Base-by-base conservation (phyloP, 2,797 vertebrate species). In the Poecilia picta region DNA sequence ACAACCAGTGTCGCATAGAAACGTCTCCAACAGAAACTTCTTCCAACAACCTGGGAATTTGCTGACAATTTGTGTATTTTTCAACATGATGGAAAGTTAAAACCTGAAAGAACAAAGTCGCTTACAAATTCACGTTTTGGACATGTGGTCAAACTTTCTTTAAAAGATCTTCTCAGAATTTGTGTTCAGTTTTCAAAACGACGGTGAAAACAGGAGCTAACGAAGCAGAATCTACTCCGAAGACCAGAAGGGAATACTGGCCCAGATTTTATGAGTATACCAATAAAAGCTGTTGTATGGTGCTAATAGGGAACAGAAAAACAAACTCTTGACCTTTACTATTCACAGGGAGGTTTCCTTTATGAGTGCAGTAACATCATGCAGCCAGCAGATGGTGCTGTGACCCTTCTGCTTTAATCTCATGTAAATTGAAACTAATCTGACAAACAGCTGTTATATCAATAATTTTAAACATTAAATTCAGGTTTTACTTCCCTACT, bases 351-450 rank as follows among this genome's bases (percentile, higher is more conserved):
- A 53, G 49, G 49, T 23, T 53, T 53, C 8, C 49, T 53, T 53
- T 53, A 11, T 53, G 51, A 53, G 13, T 72, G 77, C 82, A 82
- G 66, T 73, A 53, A 59, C 33, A 46, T 1, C 33, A 33, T 33
- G 33, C 33, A 33, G 33, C 33, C 33, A 33, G 33, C 33, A 33
- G 33, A 33, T 64, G 80, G 77, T 2, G 33, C 43, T 59, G 71
- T 76, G 46, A 47, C 43, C 18, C 43, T n/a, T 71, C 55, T 55
- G 25, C 13, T n/a, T n/a, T 10, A 45, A 45, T 28, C 28, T 13
- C n/a, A 47, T 28, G 47, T 41, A 49, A 36, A 41, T 20, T 39
- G 8, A 70, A 43, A 7, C 39, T 68, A 68, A 41, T n/a, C 23
- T 43, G 68, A 41, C 23, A 15, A n/a, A n/a, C 2, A 2, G 23